Percentiles rank a stretch among this genome's conserved stretches.
Evolutionary conservation across 1,140 invertebrate genomes (phyloP).

Genomic region (Brachionus calyciflorus): DNA sequence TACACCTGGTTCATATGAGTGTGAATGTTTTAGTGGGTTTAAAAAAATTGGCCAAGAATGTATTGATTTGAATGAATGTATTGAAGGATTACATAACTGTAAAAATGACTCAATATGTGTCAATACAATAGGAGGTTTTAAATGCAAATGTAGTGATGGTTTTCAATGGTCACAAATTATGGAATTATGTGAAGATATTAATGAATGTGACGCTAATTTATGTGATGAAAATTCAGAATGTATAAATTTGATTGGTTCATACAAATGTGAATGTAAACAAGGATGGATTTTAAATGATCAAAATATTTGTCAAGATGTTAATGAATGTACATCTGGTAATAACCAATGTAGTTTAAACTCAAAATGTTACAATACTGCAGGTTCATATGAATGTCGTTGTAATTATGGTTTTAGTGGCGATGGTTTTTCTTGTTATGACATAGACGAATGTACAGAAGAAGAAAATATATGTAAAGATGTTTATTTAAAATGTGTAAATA

Average conservation of each 20-base stretch:
- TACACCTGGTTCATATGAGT: constrained; percentile 32
- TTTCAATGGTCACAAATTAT: neutral
- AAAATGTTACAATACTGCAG: constrained; percentile 4
- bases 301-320: constrained; percentile 22
- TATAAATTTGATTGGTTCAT: constrained; percentile 15
- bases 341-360: neutral
- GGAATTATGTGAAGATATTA: constrained; percentile 18
- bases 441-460: constrained; percentile 22
- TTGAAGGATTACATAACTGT: constrained; percentile 25
- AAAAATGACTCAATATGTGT: neutral
- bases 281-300: neutral
- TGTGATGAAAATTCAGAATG: constrained; percentile 43
- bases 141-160: constrained; percentile 34
- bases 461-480: constrained; percentile 1
- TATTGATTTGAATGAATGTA: constrained; percentile 43
- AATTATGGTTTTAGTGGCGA: constrained; percentile 22
- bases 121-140: neutral
- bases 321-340: constrained; percentile 16
- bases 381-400: constrained; percentile 35
- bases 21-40: constrained; percentile 13
- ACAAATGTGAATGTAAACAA: constrained; percentile 15
- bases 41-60: neutral
- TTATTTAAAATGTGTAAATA: constrained; percentile 9
- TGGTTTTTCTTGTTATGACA: constrained; percentile 25
- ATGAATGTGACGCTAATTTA: constrained; percentile 9